phyloP scores from a whole-genome alignment of 2,888 invertebrate genomes.

The Ptilodon capucinus region DNA sequence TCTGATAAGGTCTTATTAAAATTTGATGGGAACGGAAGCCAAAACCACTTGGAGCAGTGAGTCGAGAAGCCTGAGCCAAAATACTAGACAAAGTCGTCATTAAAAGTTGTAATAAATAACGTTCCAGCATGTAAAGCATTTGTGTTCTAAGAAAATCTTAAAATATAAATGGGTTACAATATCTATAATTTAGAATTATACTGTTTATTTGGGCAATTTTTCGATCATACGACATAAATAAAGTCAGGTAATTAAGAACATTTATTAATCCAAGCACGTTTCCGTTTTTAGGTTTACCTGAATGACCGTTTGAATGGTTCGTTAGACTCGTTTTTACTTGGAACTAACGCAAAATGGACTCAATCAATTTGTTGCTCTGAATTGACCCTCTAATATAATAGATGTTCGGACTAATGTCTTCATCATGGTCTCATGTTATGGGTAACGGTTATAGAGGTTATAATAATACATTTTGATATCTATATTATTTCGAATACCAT shows the following conservation, averaged over 20 bases:
- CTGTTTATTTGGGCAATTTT: too few relatives aligned
- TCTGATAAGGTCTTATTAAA: too few relatives aligned
- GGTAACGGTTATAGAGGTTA: conserved; percentile 4
- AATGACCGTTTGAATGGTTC: conserved; percentile 30
- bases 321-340: conserved; percentile 28
- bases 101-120: too few relatives aligned
- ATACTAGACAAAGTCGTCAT: too few relatives aligned
- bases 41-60: too few relatives aligned
- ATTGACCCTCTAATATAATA: conserved; percentile 17
- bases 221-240: too few relatives aligned
- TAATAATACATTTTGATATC: background rate
- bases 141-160: too few relatives aligned
- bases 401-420: conserved; percentile 25
- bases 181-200: too few relatives aligned
- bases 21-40: too few relatives aligned
- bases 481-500: background rate
- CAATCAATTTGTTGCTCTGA: conserved; percentile 32
- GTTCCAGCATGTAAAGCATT: too few relatives aligned
- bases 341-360: conserved; percentile 22
- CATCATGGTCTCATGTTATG: conserved; percentile 15
- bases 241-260: background rate
- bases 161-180: too few relatives aligned
- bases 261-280: background rate
- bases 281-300: conserved; percentile 1
- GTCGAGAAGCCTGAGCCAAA: too few relatives aligned